Percentiles rank a stretch among this genome's conserved stretches.
phyloP scores from a whole-genome alignment of 2,113 vertebrate genomes.

The Megatriorchis doriae region DNA sequence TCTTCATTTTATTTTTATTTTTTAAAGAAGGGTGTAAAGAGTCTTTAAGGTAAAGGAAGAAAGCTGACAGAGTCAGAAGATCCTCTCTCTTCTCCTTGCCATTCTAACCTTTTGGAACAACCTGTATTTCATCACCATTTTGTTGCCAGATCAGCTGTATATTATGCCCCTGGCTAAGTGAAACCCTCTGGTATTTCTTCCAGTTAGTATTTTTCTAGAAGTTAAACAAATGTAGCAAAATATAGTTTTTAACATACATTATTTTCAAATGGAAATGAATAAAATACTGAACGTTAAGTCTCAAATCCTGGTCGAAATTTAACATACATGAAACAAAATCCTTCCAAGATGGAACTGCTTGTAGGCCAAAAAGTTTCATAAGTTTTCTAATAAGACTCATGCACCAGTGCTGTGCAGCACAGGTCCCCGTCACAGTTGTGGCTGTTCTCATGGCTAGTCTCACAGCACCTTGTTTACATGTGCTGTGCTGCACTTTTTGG shows the following conservation, averaged over 20 bases:
- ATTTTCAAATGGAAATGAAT: neutral
- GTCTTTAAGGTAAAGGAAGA: neutral
- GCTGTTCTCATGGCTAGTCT: neutral
- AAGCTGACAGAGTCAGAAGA: neutral
- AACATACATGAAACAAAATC: neutral
- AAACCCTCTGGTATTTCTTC: neutral
- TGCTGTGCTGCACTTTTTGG: neutral
- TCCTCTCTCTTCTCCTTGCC: neutral
- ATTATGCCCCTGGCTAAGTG: neutral
- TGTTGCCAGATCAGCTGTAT: neutral
- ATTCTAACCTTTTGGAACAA: neutral
- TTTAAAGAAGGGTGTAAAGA: neutral
- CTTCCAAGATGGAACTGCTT: neutral
- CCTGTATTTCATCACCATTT: neutral
- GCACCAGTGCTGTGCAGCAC: neutral
- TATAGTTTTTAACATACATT: neutral
- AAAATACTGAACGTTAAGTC: neutral
- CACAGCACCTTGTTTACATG: neutral
- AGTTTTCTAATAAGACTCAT: neutral
- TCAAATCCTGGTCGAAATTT: neutral
- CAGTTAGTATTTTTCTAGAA: neutral
- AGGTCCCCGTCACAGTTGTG: neutral
- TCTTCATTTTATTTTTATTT: neutral
- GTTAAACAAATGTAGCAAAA: neutral
- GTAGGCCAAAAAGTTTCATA: neutral